Percentiles rank a stretch among this genome's conserved stretches.
These are phyloP conservation scores for Alouatta palliata DNA, from an alignment of 2,113 vertebrate species.

Conservation along the genomic window DNA sequence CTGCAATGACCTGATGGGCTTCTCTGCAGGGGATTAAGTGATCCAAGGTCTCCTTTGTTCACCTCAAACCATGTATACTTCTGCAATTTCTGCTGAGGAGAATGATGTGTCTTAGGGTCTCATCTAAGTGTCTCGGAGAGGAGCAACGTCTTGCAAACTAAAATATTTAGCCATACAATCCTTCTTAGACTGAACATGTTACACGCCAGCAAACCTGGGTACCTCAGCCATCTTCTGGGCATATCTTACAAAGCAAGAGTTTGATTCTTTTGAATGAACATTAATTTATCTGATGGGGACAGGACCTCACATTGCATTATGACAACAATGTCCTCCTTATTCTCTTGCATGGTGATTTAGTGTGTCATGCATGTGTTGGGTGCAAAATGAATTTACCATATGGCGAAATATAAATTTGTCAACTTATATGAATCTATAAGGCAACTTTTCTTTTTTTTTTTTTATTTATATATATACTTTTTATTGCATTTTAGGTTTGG, in stretches of 20 bases:
- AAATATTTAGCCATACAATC: background rate
- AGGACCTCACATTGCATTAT: background rate
- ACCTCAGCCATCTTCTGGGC: background rate
- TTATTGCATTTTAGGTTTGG: too few species aligned
- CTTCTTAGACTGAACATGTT: background rate
- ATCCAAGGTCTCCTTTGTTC: background rate
- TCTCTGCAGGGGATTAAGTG: slow-evolving; percentile 19
- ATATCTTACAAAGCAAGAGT: background rate
- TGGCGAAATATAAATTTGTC: background rate
- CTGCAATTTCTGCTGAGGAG: background rate
- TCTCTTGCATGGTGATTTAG: background rate
- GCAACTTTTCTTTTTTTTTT: background rate
- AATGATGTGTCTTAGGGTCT: background rate
- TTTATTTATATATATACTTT: too few species aligned
- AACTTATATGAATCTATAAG: background rate
- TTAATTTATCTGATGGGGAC: background rate
- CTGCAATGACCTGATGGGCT: background rate
- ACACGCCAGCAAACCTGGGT: background rate
- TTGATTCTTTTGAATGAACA: background rate
- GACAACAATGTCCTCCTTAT: background rate
- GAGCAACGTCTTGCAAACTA: background rate
- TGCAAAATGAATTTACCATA: background rate
- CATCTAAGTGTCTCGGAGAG: background rate
- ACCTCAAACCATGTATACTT: background rate
- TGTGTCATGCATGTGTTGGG: background rate